Evolutionary conservation across 2,888 invertebrate species (phyloP).

Genomic region (Leptinotarsa peninsularis): DNA sequence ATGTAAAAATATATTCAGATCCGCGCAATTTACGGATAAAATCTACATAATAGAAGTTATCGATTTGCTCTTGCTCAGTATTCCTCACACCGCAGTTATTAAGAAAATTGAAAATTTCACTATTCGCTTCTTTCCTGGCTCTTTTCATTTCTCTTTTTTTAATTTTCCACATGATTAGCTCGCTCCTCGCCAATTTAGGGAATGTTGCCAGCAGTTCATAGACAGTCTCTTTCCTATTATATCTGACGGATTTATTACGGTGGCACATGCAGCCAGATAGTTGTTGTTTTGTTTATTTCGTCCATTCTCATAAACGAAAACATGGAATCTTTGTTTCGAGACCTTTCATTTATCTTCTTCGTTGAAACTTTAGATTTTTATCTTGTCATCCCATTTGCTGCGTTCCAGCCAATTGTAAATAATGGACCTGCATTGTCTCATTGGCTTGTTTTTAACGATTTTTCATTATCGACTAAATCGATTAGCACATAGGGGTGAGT

Average conservation of each 20-base stretch:
- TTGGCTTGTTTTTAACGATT: not conserved
- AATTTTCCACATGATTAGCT: slow-evolving; percentile 45
- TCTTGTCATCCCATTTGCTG: slow-evolving; percentile 44
- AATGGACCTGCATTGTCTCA: slow-evolving; percentile 25
- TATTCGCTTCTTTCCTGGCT: slow-evolving; percentile 28
- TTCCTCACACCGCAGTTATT: slow-evolving; percentile 22
- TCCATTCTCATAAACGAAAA: slow-evolving; percentile 40
- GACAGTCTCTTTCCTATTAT: slow-evolving; percentile 52
- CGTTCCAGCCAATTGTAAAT: slow-evolving; percentile 41
- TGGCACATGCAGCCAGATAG: slow-evolving; percentile 22
- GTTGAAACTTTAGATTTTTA: slow-evolving; percentile 46
- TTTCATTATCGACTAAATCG: not conserved
- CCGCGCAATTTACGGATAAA: slow-evolving; percentile 15
- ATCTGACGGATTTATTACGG: slow-evolving; percentile 50
- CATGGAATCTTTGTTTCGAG: slow-evolving; percentile 36
- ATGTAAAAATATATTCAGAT: slow-evolving; percentile 8
- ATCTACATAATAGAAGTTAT: slow-evolving; percentile 18
- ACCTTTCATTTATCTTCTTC: slow-evolving; percentile 34
- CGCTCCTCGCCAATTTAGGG: slow-evolving; percentile 31
- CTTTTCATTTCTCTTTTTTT: slow-evolving; percentile 32
- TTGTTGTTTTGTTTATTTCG: slow-evolving; percentile 36
- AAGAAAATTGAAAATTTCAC: slow-evolving; percentile 28
- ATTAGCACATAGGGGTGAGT: slow-evolving; percentile 6
- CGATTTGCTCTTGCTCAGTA: slow-evolving; percentile 12
- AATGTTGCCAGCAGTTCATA: slow-evolving; percentile 39